Percentiles rank a stretch among this genome's conserved stretches.
Evolutionary conservation across 2,797 vertebrate genomes (phyloP).

Genomic region (Gephyroberyx darwinii): DNA sequence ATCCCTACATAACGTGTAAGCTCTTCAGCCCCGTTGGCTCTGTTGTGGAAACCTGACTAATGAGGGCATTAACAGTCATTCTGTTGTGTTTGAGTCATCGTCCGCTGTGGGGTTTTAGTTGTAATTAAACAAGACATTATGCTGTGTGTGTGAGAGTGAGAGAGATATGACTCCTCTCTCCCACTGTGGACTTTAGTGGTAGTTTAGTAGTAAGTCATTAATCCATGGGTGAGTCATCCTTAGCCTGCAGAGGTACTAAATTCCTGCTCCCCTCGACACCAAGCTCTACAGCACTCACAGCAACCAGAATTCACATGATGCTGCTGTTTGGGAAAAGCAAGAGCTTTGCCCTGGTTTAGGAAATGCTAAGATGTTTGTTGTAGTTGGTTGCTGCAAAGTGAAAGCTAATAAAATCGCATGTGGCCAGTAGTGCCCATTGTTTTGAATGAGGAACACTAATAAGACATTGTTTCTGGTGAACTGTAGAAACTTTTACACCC

Average conservation of each 20-base stretch:
- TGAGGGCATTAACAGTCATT: conserved; percentile 65
- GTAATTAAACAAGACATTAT: conserved; percentile 66
- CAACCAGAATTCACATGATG: conserved; percentile 53
- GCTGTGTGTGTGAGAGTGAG: conserved; percentile 32
- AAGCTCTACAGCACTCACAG: conserved; percentile 46
- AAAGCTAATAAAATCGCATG: conserved; percentile 22
- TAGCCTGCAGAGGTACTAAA: conserved; percentile 70
- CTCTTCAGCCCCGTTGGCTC: conserved; percentile 49
- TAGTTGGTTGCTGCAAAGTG: background rate
- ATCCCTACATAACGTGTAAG: conserved; percentile 47
- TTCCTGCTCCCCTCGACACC: conserved; percentile 63
- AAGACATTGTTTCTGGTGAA: too few relatives aligned
- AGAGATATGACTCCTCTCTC: conserved; percentile 63
- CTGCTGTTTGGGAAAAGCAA: conserved; percentile 29
- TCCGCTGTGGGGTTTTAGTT: conserved; percentile 54
- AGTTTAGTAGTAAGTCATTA: conserved; percentile 74
- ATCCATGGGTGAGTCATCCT: conserved; percentile 74
- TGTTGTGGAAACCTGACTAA: conserved; percentile 66
- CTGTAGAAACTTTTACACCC: too few relatives aligned
- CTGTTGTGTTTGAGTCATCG: conserved; percentile 63
- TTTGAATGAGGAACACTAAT: background rate
- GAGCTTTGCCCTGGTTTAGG: conserved; percentile 46
- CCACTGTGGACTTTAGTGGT: conserved; percentile 68
- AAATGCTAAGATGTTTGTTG: conserved; percentile 40
- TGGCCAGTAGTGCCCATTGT: background rate